A percentile compares a stretch with the other conserved stretches of the same genome.
Evolutionary conservation across 1,140 invertebrate genomes (phyloP).

Genomic region (Drosophila pseudoobscura): DNA sequence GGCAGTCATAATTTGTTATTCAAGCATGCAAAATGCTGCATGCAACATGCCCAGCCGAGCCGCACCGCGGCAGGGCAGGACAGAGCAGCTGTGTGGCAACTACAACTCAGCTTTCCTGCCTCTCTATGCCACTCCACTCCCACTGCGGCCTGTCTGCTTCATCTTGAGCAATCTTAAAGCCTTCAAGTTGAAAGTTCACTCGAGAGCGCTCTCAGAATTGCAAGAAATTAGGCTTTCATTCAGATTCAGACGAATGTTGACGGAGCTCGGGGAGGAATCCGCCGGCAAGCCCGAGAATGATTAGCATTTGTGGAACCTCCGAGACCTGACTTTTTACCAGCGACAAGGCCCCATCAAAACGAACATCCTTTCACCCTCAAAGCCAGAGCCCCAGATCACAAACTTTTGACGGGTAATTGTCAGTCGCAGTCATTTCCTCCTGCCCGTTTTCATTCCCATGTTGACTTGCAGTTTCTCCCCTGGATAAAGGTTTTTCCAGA

Average conservation of each 20-base stretch:
- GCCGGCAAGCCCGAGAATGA: constrained; percentile 10
- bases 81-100: constrained; percentile 34
- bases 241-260: constrained; percentile 1
- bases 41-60: constrained; percentile 67
- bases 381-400: constrained; percentile 58
- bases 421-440: constrained; percentile 59
- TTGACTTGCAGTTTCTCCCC: constrained; percentile 73
- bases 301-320: constrained; percentile 24
- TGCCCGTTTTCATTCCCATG: constrained; percentile 22
- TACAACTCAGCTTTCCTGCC: constrained; percentile 25
- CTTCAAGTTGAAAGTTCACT: constrained; percentile 36
- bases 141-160: constrained; percentile 18
- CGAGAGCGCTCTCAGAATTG: constrained; percentile 57
- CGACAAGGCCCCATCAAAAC: constrained; percentile 19
- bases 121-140: background rate
- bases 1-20: constrained; percentile 80
- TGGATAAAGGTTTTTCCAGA: constrained; percentile 47
- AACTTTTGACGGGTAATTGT: constrained; percentile 73
- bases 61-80: constrained; percentile 16
- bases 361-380: constrained; percentile 1
- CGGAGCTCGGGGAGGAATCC: constrained; percentile 4
- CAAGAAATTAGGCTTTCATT: constrained; percentile 29
- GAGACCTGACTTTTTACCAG: background rate
- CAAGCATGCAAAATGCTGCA: constrained; percentile 80
- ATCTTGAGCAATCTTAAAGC: constrained; percentile 43